Conservation (phyloP, 2,888 invertebrate genomes). For the Acronicta leporina region DNA sequence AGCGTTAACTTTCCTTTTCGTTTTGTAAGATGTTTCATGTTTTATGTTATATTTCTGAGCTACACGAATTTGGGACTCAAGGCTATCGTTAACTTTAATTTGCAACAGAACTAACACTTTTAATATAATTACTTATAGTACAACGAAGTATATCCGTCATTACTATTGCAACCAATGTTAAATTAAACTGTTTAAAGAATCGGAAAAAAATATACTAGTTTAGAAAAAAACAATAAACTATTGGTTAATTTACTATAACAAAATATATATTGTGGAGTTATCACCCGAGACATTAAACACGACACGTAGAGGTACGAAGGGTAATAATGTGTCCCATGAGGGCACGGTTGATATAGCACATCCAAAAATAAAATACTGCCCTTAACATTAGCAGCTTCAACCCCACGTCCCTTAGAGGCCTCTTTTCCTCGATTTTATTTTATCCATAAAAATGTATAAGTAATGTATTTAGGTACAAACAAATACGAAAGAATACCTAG, state of each 20-base stretch:
- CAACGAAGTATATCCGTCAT: too few species aligned
- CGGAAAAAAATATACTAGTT: too few species aligned
- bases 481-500: not conserved
- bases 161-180: not conserved
- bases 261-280: constrained; percentile 18
- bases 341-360: constrained; percentile 38
- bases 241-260: constrained; percentile 5
- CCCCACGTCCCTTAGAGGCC: constrained; percentile 23
- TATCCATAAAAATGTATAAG: not conserved
- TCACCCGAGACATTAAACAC: constrained; percentile 15
- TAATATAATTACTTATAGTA: too few species aligned
- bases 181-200: not conserved
- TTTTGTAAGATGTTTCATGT: constrained; percentile 15
- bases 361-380: constrained; percentile 43
- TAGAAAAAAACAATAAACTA: not conserved
- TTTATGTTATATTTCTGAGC: constrained; percentile 12
- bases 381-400: constrained; percentile 30
- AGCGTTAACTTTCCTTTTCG: constrained; percentile 21
- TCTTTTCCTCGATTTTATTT: constrained; percentile 7
- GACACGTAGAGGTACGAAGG: constrained; percentile 16
- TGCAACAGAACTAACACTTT: too few species aligned
- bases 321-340: constrained; percentile 41
- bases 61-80: constrained; percentile 4
- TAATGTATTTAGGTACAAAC: not conserved
- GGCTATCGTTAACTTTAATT: too few species aligned